Evolutionary conservation across 2,797 vertebrate genomes (phyloP).

Genomic region (Sternotherus odoratus): DNA sequence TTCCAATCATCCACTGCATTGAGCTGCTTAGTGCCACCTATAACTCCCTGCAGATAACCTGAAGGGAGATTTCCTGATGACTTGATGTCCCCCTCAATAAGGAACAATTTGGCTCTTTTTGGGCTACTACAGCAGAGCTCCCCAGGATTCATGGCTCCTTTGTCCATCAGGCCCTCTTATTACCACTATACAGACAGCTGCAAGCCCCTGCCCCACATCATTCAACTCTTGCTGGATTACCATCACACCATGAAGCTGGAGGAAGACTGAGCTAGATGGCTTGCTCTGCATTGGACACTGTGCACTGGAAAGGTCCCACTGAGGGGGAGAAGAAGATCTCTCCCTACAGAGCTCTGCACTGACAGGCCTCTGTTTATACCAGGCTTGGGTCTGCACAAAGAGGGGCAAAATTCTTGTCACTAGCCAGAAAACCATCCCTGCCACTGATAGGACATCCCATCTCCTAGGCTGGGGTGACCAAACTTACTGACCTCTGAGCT

Average conservation of each 20-base stretch:
- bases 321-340: too few species aligned
- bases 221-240: neutral
- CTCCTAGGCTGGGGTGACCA: neutral
- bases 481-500: too few species aligned
- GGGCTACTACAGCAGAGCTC: neutral
- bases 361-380: neutral
- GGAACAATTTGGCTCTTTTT: neutral
- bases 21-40: neutral
- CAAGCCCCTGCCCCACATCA: neutral
- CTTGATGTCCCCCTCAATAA: neutral
- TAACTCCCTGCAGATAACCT: neutral
- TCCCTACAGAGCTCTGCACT: neutral
- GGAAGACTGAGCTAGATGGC: neutral
- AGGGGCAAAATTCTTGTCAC: neutral
- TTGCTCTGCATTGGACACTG: neutral
- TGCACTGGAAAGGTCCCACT: neutral
- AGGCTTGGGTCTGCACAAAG: neutral
- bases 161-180: neutral
- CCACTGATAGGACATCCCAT: neutral
- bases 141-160: neutral
- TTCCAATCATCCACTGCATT: neutral
- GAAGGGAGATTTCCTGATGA: neutral
- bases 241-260: neutral
- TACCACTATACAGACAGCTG: rapidly evolving
- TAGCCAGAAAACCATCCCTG: neutral